Evolutionary conservation across 1,140 invertebrate species (phyloP).

Genomic region (Drosophila biarmipes): DNA sequence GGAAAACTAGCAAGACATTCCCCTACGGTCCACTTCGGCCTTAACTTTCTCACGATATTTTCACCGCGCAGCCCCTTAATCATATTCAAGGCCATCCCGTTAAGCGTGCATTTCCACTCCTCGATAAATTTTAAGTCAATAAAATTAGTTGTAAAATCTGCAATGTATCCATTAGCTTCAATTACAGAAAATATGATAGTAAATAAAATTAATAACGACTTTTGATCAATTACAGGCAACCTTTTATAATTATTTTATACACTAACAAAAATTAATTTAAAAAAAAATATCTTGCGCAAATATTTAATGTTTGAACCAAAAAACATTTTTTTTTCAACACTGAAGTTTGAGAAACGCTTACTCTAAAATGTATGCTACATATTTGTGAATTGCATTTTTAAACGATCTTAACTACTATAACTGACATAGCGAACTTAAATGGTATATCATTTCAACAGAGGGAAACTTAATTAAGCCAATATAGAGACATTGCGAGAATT

Average conservation of each 20-base stretch:
- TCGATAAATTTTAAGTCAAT: neutral
- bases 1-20: neutral
- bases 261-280: too few species aligned
- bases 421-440: too few species aligned
- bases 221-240: too few species aligned
- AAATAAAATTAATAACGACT: neutral
- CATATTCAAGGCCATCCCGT: neutral
- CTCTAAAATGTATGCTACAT: neutral
- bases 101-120: neutral
- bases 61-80: too few species aligned
- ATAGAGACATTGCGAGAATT: neutral
- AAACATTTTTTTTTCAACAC: too few species aligned
- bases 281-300: too few species aligned
- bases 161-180: neutral
- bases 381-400: too few species aligned
- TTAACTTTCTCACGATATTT: neutral
- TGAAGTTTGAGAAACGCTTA: neutral
- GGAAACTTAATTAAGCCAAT: neutral
- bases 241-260: too few species aligned
- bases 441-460: too few species aligned
- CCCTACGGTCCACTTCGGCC: neutral
- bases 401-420: too few species aligned
- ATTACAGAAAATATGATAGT: neutral
- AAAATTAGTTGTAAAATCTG: neutral
- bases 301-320: too few species aligned